A percentile compares a stretch with the other conserved stretches of the same genome.
These are phyloP conservation scores for Eupithecia inturbata DNA, from an alignment of 2,888 invertebrate species.

Conservation along the genomic window DNA sequence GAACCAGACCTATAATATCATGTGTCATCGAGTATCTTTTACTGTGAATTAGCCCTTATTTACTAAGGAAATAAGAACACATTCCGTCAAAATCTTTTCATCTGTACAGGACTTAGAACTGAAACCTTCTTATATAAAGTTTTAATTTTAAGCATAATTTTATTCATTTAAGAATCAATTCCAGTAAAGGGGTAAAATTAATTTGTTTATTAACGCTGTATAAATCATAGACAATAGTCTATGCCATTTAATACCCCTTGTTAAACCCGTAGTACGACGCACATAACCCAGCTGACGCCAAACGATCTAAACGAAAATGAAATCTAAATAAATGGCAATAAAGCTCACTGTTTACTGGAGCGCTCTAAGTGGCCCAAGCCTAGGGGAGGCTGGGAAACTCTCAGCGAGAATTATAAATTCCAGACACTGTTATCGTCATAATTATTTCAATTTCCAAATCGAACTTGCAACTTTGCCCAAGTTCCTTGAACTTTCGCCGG, in stretches of 20 bases:
- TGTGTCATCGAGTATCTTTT: neutral
- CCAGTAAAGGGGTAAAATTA: neutral
- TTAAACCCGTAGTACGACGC: neutral
- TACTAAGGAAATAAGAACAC: too few species aligned
- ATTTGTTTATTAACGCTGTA: slow-evolving; percentile 12
- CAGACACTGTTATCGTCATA: slow-evolving; percentile 59
- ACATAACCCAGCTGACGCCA: slow-evolving; percentile 6
- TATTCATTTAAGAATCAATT: slow-evolving; percentile 1
- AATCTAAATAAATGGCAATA: neutral
- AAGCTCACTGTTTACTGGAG: slow-evolving; percentile 6
- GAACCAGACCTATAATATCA: neutral
- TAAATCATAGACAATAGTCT: slow-evolving; percentile 11
- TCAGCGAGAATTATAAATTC: slow-evolving; percentile 68
- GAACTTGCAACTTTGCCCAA: slow-evolving; percentile 36
- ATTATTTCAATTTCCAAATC: slow-evolving; percentile 58
- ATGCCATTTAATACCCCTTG: neutral
- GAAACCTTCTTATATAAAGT: neutral
- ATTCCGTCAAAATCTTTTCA: neutral
- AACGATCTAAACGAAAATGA: neutral
- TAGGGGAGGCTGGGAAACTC: slow-evolving; percentile 41
- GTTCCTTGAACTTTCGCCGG: slow-evolving; percentile 25
- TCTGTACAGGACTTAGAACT: neutral
- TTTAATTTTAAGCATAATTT: neutral
- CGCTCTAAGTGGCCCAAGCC: slow-evolving; percentile 1
- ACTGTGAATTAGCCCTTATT: neutral